These are phyloP conservation scores for Ptilonorhynchus violaceus DNA, from an alignment of 2,113 vertebrate genomes.

Conservation along the genomic window DNA sequence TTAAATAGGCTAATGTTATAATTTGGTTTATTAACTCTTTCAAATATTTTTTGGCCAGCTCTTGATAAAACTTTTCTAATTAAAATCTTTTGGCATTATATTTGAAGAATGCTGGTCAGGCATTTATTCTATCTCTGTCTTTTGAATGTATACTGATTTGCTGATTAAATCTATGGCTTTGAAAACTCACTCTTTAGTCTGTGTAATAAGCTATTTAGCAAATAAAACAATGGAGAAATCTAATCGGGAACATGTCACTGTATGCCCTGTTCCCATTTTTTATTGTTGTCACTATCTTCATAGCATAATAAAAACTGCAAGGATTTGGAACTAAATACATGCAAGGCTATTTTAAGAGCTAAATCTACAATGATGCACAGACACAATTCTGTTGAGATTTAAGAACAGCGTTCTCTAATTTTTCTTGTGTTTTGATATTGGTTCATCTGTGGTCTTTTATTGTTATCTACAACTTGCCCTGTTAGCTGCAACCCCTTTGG, in stretches of 20 bases:
- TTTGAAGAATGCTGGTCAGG: background rate
- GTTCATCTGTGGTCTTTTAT: background rate
- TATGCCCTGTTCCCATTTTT: background rate
- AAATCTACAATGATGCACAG: background rate
- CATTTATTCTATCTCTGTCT: background rate
- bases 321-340: background rate
- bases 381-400: background rate
- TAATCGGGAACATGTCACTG: background rate
- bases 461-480: background rate
- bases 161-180: background rate
- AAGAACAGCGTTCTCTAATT: background rate
- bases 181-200: background rate
- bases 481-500: background rate
- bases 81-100: background rate
- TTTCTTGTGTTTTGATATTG: background rate
- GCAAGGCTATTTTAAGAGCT: background rate
- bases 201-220: background rate
- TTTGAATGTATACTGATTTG: background rate
- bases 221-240: background rate
- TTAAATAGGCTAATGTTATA: background rate
- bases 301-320: background rate
- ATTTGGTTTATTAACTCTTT: background rate
- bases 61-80: background rate
- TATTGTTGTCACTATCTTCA: background rate
- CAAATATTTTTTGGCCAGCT: background rate